Evolutionary conservation across 2,113 vertebrate species (phyloP).

Genomic region (Anoura caudifer): DNA sequence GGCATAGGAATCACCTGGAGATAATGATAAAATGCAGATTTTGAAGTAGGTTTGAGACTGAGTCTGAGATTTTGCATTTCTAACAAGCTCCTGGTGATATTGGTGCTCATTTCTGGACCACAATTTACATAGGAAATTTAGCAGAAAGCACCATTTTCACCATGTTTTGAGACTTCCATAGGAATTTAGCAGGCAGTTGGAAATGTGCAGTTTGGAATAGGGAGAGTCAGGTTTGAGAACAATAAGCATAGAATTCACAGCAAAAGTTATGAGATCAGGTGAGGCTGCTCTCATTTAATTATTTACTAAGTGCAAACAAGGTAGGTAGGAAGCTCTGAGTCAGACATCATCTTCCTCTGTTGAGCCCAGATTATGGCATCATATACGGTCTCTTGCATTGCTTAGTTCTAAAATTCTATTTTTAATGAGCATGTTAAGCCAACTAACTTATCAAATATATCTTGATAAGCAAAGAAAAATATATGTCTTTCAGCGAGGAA

Average conservation of each 20-base stretch:
- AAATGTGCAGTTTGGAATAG: background rate
- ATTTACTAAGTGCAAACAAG: slow-evolving; percentile 37
- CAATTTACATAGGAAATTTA: background rate
- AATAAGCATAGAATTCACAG: background rate
- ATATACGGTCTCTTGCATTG: background rate
- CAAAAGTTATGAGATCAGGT: background rate
- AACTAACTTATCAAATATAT: slow-evolving; percentile 48
- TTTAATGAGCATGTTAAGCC: slow-evolving; percentile 64
- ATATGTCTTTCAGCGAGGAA: slow-evolving; percentile 46
- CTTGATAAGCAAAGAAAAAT: too few relatives aligned
- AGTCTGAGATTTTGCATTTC: background rate
- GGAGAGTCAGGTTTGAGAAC: background rate
- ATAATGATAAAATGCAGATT: background rate
- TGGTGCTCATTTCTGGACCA: background rate
- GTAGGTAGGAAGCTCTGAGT: background rate
- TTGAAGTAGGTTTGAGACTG: background rate
- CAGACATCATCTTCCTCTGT: background rate
- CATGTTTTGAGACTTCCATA: background rate
- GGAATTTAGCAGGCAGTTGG: background rate
- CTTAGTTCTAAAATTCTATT: slow-evolving; percentile 63
- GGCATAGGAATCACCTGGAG: background rate
- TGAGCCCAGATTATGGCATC: background rate
- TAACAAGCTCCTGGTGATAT: background rate
- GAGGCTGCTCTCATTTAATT: slow-evolving; percentile 6
- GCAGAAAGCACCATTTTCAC: background rate